Conservation (phyloP, 2,888 invertebrate species). For the Thyatira batis region DNA sequence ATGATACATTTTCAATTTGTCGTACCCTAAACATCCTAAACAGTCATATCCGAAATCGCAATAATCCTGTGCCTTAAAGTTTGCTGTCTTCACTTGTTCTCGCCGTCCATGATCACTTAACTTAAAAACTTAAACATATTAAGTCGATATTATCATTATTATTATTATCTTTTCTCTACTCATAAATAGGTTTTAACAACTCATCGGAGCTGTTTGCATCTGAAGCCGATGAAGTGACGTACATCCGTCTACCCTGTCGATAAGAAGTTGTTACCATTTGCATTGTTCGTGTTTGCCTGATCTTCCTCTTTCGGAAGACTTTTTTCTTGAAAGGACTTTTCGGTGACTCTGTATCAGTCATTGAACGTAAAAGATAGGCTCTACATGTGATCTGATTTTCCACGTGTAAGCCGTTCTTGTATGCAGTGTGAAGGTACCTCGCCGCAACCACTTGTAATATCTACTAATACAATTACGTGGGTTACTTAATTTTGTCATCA, state of each 20-base stretch:
- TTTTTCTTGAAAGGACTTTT: conserved; percentile 35
- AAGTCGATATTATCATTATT: too few species aligned
- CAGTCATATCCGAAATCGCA: too few species aligned
- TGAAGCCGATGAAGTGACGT: conserved; percentile 50
- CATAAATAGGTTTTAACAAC: conserved; percentile 66
- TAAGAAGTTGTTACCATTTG: conserved; percentile 66
- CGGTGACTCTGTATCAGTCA: conserved; percentile 48
- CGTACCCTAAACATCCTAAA: too few species aligned
- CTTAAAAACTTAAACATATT: too few species aligned
- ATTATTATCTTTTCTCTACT: conserved; percentile 35
- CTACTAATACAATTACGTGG: conserved; percentile 29
- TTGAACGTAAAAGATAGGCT: conserved; percentile 66
- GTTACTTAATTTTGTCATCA: neutral
- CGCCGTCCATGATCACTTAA: too few species aligned
- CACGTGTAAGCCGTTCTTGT: conserved; percentile 65
- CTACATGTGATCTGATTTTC: conserved; percentile 65
- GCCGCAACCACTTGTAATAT: conserved; percentile 68
- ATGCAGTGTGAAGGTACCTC: conserved; percentile 73
- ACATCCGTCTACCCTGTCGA: conserved; percentile 34
- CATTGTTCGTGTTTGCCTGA: conserved; percentile 52
- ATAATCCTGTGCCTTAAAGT: too few species aligned
- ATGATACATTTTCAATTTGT: neutral
- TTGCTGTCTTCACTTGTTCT: too few species aligned
- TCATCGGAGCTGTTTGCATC: conserved; percentile 68
- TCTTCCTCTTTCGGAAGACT: conserved; percentile 45